A percentile compares a stretch with the other conserved stretches of the same genome.
Conservation (phyloP, 2,797 vertebrate genomes). For the Taeniopygia guttata region DNA sequence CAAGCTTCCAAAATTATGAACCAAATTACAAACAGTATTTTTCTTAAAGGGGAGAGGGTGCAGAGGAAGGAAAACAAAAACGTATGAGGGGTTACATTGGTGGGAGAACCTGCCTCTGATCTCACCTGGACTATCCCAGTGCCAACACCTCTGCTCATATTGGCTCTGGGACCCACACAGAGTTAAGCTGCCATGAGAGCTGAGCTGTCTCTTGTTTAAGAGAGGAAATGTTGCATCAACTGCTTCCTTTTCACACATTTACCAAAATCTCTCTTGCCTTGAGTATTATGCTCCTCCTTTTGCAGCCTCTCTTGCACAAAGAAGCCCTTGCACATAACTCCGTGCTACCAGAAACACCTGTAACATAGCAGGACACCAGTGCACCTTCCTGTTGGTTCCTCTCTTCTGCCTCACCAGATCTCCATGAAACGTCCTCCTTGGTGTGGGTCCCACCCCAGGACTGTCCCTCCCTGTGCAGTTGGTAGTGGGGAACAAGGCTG, state of each 20-base stretch:
- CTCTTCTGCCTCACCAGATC: not conserved
- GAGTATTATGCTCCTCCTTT: not conserved
- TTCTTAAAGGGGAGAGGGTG: not conserved
- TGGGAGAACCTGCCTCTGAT: not conserved
- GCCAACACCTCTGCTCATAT: not conserved
- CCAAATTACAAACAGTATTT: not conserved
- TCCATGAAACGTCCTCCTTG: not conserved
- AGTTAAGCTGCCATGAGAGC: not conserved
- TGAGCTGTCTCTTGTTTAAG: not conserved
- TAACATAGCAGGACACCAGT: not conserved
- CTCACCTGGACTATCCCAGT: not conserved
- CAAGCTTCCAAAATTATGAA: not conserved
- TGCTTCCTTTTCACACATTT: not conserved
- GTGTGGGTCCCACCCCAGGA: fast-evolving
- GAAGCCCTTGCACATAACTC: not conserved
- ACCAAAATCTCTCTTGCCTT: not conserved
- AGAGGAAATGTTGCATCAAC: not conserved
- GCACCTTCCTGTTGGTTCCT: not conserved
- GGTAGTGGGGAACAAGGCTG: not conserved
- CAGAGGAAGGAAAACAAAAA: not conserved
- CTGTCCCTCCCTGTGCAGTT: not conserved
- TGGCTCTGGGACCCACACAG: not conserved
- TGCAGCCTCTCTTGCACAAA: not conserved
- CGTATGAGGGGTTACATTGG: not conserved
- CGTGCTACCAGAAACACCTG: not conserved